Percentiles rank a stretch among this genome's conserved stretches.
Conservation (phyloP, 2,797 vertebrate species). For the Gallinago solitaria region DNA sequence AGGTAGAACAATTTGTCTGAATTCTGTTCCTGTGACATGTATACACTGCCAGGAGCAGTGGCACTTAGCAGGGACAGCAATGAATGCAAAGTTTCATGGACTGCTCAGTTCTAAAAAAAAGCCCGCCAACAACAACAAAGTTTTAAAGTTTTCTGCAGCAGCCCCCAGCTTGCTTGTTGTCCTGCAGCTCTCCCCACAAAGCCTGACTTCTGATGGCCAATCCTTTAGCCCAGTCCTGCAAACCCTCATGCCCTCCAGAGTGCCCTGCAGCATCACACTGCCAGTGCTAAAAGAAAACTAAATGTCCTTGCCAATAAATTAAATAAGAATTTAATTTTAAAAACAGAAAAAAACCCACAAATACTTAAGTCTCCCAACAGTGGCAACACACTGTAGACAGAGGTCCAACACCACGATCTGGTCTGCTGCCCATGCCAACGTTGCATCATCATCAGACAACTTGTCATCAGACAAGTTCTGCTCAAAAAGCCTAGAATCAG, state of each 20-base stretch:
- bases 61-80: background rate
- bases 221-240: background rate
- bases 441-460: too few relatives aligned
- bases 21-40: background rate
- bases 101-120: background rate
- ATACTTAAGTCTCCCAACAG: background rate
- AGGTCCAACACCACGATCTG: accelerated
- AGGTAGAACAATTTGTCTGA: background rate
- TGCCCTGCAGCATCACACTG: background rate
- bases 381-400: background rate
- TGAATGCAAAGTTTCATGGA: background rate
- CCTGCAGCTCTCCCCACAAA: background rate
- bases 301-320: background rate
- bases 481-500: background rate
- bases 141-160: background rate
- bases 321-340: background rate
- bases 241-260: background rate
- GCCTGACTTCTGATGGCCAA: background rate
- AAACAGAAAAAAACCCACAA: background rate
- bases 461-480: background rate
- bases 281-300: background rate
- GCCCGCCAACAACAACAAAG: too few relatives aligned
- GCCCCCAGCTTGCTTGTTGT: background rate
- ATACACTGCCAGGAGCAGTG: background rate
- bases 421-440: background rate